phyloP scores from a whole-genome alignment of 2,888 invertebrate species.

The Bibio marci region DNA sequence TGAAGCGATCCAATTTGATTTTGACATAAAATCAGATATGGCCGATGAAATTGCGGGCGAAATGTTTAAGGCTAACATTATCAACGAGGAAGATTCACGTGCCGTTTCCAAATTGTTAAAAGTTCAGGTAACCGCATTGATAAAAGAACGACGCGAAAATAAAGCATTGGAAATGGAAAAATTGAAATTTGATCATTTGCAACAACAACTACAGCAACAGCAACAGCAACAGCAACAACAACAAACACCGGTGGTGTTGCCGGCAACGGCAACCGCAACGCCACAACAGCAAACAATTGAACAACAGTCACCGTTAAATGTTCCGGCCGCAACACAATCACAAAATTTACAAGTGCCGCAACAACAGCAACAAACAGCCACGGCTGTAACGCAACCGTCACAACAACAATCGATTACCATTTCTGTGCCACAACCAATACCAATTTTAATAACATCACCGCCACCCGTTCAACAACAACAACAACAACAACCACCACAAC shows the following conservation, averaged over 20 bases:
- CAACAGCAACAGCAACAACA: constrained; percentile 21
- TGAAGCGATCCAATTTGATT: constrained; percentile 98
- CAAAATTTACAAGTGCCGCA: constrained; percentile 10
- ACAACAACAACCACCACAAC: constrained; percentile 18
- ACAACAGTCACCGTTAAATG: constrained; percentile 18
- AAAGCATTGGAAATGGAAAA: constrained; percentile 40
- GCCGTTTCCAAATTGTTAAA: constrained; percentile 81
- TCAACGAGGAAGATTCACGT: constrained; percentile 87
- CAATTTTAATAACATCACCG: constrained; percentile 17
- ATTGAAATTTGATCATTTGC: constrained; percentile 21
- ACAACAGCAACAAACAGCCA: constrained; percentile 16
- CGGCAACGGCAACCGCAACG: background rate
- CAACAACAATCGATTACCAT: background rate
- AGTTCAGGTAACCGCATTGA: constrained; percentile 42
- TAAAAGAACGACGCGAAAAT: constrained; percentile 41
- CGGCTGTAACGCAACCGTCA: constrained; percentile 1
- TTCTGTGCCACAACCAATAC: too few species aligned
- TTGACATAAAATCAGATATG: constrained; percentile 79
- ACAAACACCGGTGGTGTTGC: constrained; percentile 11
- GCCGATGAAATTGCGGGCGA: constrained; percentile 89
- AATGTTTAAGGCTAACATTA: constrained; percentile 87
- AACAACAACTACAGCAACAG: constrained; percentile 30
- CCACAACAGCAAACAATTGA: constrained; percentile 1
- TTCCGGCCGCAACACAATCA: constrained; percentile 17
- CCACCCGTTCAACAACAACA: constrained; percentile 13